Conservation (phyloP, 2,113 vertebrate species). For the Patagioenas fasciata region DNA sequence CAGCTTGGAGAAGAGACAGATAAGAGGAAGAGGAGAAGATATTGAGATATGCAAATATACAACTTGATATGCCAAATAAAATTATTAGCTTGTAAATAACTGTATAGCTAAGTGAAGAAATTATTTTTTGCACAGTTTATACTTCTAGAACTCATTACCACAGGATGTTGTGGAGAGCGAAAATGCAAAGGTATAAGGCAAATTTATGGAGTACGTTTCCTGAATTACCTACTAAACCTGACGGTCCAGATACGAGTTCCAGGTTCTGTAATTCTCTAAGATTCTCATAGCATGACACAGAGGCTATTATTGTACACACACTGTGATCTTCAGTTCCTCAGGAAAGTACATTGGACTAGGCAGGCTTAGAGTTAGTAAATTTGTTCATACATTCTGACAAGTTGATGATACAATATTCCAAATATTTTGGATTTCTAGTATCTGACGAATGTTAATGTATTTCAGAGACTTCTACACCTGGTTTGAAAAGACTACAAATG, state of each 20-base stretch:
- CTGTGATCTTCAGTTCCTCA: not conserved
- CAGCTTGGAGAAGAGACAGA: not conserved
- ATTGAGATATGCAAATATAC: not conserved
- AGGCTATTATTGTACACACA: rapidly evolving
- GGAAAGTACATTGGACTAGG: not conserved
- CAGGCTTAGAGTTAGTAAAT: not conserved
- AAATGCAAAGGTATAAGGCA: not conserved
- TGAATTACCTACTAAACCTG: not conserved
- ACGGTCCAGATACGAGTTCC: not conserved
- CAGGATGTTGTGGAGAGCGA: not conserved
- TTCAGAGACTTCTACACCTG: not conserved
- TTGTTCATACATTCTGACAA: not conserved
- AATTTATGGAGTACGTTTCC: not conserved
- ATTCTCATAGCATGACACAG: not conserved
- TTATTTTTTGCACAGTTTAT: not conserved
- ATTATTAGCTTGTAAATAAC: not conserved
- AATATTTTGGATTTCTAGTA: not conserved
- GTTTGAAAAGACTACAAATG: not conserved
- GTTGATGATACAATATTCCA: not conserved
- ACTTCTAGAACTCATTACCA: not conserved
- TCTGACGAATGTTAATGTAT: not conserved
- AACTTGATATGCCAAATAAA: not conserved
- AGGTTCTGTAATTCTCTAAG: not conserved
- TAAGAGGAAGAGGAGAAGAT: not conserved
- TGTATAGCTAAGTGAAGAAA: not conserved